Evolutionary conservation across 2,888 invertebrate species (phyloP).

Genomic region (Pristionchus mayeri): DNA sequence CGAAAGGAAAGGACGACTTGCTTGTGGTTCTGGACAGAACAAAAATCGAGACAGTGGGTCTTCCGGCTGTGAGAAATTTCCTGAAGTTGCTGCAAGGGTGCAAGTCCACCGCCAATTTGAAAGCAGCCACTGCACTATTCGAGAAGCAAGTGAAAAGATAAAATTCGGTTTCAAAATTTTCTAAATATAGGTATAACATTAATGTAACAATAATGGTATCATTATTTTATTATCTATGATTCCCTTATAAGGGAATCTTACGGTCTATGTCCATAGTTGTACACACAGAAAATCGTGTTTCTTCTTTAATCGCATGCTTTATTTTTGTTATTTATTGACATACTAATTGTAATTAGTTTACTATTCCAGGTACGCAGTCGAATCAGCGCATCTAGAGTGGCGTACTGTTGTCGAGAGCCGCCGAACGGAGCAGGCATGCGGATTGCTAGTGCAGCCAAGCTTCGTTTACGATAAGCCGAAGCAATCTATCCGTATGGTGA

Average conservation of each 20-base stretch:
- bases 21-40: constrained; percentile 85
- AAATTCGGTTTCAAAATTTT: too few relatives aligned
- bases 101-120: constrained; percentile 89
- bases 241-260: too few relatives aligned
- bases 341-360: not conserved
- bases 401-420: constrained; percentile 91
- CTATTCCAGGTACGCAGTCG: not conserved
- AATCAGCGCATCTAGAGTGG: constrained; percentile 85
- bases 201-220: not conserved
- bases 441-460: constrained; percentile 91
- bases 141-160: constrained; percentile 74
- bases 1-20: constrained; percentile 85
- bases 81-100: constrained; percentile 83
- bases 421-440: constrained; percentile 88
- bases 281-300: too few relatives aligned
- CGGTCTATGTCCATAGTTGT: too few relatives aligned
- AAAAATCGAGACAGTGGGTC: constrained; percentile 88
- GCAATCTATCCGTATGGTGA: constrained; percentile 81
- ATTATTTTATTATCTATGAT: not conserved
- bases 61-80: constrained; percentile 88
- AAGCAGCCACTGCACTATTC: constrained; percentile 85
- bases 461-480: constrained; percentile 80
- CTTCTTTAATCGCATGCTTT: not conserved
- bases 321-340: not conserved
- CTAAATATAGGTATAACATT: not conserved